Conservation (phyloP, 2,797 vertebrate species). For the Hippopotamyrus pictus region DNA sequence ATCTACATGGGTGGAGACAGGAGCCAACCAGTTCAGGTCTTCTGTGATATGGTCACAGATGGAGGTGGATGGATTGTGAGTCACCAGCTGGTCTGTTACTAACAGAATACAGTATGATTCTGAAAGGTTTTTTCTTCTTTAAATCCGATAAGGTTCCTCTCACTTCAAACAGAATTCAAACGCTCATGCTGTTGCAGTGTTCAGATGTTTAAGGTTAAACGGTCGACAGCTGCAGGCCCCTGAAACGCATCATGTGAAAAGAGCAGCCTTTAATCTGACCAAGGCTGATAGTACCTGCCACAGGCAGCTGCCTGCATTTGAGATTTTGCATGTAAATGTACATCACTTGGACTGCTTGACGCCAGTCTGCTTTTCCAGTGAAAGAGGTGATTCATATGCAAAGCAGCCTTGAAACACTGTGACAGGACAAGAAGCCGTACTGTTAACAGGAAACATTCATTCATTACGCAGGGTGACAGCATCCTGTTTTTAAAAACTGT, state of each 20-base stretch:
- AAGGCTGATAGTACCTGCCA: background rate
- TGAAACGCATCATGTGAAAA: background rate
- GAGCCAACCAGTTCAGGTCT: constrained; percentile 71
- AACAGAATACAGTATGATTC: background rate
- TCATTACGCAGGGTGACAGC: background rate
- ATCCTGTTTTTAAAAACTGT: background rate
- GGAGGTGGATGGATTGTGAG: constrained; percentile 92
- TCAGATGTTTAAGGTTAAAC: background rate
- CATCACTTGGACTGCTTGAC: background rate
- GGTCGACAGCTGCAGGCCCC: background rate
- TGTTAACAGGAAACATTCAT: background rate
- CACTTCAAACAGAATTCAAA: background rate
- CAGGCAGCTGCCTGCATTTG: background rate
- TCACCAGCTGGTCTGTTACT: constrained; percentile 11
- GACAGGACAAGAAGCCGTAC: background rate
- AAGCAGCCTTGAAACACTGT: background rate
- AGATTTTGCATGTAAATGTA: background rate
- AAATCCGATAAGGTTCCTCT: background rate
- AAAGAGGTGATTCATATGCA: background rate
- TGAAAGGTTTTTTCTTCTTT: background rate
- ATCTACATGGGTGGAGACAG: constrained; percentile 75
- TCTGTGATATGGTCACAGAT: constrained; percentile 88
- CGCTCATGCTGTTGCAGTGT: background rate
- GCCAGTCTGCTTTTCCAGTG: background rate
- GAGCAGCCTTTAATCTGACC: background rate